Evolutionary conservation across 2,888 invertebrate genomes (phyloP), one percentile per base, ranked within the genome.

Genomic region (Cryptocephalus moraei): DNA sequence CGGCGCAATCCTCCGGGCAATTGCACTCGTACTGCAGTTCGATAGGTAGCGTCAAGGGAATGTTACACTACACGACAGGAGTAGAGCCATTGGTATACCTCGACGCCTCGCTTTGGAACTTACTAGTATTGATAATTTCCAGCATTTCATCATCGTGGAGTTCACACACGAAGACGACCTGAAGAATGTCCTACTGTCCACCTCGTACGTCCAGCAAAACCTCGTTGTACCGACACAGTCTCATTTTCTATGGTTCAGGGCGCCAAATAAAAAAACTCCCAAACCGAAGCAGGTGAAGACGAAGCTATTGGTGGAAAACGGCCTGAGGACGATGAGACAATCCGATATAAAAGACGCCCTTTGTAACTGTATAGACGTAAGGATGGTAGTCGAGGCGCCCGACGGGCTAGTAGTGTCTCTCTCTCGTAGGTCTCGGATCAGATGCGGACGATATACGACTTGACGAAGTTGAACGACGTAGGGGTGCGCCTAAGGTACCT

Each of bases 101-200:
- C 22, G 22, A 22, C 22, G 22, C 22, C 2, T 22, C 22, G 6
- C 22, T 22, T 22, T 22, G 22, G 6, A 22, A 22, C 22, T 22
- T 22, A 22, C 2, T 22, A 22, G 2, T 22, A 22, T 22, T 22
- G 3, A 6, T 22, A 22, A 8, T 51, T 42, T 65, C 43, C 70
- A 85, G 80, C 80, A 86, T 66, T 88, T 85, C 62, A 81, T 88
- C 66, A 72, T 90, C 33, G 73, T 90, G 43, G 89, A 91, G 71
- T 89, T 84, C 67, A 68, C 69, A 4, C 70, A 75, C 9, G 71
- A 74, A 57, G 64, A 70, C 2, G 73, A 77, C 54, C 74, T 82
- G 1, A 63, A 73, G 11, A 73, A 77, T 32, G 69, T 83, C 1
- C 66, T 86, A n/a, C 60, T 66, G 39, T 68, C 69, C 3, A 78